Percentiles rank a stretch among this genome's conserved stretches.
Conservation (phyloP, 2,113 vertebrate genomes). For the Gambusia holbrooki region DNA sequence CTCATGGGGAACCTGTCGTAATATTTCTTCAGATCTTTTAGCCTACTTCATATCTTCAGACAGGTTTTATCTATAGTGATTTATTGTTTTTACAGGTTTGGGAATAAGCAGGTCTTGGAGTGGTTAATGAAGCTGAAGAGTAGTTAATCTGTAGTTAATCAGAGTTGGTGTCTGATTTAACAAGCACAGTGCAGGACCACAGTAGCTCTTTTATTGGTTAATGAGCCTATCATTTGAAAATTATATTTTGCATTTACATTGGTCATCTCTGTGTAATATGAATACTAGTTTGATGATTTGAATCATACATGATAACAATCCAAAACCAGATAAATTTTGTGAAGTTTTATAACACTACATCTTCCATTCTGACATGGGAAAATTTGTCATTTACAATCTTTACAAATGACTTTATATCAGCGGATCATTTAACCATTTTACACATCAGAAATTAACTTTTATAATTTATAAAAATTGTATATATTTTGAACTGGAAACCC, state of each 20-base stretch:
- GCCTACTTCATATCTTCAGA: no score
- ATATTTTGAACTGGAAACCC: no score
- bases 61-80: not conserved
- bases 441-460: not conserved
- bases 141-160: not conserved
- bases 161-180: not conserved
- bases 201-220: not conserved
- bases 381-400: no score
- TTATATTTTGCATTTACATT: not conserved
- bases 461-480: not conserved
- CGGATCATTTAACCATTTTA: no score
- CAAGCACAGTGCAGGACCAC: no score
- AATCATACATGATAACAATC: not conserved
- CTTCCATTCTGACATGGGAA: no score
- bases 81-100: not conserved
- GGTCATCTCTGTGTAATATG: not conserved
- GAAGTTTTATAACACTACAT: no score
- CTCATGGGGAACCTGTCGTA: no score
- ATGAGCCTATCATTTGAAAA: not conserved
- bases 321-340: no score
- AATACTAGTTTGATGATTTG: not conserved
- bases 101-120: not conserved
- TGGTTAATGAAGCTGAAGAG: no score
- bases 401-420: no score
- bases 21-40: no score